Conservation (phyloP, 2,797 vertebrate species). For the Pelodytes ibericus region DNA sequence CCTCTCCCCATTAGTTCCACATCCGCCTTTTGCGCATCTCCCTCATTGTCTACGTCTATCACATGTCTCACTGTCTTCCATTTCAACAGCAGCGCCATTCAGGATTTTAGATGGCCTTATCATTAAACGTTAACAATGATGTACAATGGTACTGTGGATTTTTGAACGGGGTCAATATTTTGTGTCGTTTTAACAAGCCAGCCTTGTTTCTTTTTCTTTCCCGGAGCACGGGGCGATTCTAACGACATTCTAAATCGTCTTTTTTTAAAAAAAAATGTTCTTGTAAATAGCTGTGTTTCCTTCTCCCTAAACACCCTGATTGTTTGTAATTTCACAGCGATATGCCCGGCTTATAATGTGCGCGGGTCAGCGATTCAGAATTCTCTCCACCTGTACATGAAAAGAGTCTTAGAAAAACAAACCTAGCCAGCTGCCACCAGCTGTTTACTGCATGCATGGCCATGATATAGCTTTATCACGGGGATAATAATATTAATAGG, state of each 20-base stretch:
- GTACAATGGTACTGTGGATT: slow-evolving; percentile 12
- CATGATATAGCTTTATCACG: not conserved
- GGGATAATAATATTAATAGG: not conserved
- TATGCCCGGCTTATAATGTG: not conserved
- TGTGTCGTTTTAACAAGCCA: slow-evolving; percentile 12
- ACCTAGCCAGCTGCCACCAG: not conserved
- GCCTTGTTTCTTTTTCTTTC: not conserved
- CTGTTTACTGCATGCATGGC: not conserved
- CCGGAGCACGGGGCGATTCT: not conserved
- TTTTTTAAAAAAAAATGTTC: not conserved
- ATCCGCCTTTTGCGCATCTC: not conserved
- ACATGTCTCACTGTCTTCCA: not conserved
- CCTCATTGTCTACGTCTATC: not conserved
- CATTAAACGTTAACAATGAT: not conserved
- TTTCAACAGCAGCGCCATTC: slow-evolving; percentile 12
- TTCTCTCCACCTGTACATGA: not conserved
- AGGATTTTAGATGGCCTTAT: slow-evolving; percentile 10
- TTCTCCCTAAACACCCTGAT: not conserved
- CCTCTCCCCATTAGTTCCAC: not conserved
- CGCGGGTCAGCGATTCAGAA: not conserved
- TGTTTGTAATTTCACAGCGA: not conserved
- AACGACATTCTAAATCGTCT: not conserved
- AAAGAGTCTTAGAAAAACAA: not conserved
- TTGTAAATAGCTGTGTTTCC: not conserved
- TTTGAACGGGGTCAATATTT: slow-evolving; percentile 8